Conservation (phyloP, 2,888 invertebrate genomes). For the Calephelis perditalis region DNA sequence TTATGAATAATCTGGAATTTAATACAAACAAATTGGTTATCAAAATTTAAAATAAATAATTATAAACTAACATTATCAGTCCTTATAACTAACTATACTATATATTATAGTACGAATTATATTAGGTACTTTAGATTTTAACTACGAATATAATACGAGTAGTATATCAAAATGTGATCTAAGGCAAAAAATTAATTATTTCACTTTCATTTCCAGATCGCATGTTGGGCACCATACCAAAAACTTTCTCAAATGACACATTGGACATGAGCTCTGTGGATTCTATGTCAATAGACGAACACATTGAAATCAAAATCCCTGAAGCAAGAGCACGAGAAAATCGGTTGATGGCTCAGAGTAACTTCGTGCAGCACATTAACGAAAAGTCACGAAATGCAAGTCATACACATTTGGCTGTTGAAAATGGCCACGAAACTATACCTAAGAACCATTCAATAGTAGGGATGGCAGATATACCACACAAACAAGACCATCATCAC, state of each 20-base stretch:
- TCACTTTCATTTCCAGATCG: slow-evolving; percentile 53
- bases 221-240: slow-evolving; percentile 70
- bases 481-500: slow-evolving; percentile 39
- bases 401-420: slow-evolving; percentile 60
- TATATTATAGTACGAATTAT: too few relatives aligned
- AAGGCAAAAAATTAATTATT: too few relatives aligned
- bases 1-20: too few relatives aligned
- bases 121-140: too few relatives aligned
- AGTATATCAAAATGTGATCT: too few relatives aligned
- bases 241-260: slow-evolving; percentile 79
- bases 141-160: too few relatives aligned
- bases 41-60: too few relatives aligned
- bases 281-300: slow-evolving; percentile 78
- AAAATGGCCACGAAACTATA: slow-evolving; percentile 48
- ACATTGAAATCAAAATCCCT: slow-evolving; percentile 79
- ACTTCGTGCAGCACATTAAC: slow-evolving; percentile 67
- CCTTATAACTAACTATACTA: too few relatives aligned
- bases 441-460: slow-evolving; percentile 31
- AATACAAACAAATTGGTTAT: too few relatives aligned
- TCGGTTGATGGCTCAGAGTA: slow-evolving; percentile 67
- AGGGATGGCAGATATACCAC: slow-evolving; percentile 27
- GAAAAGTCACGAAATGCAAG: slow-evolving; percentile 59
- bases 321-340: slow-evolving; percentile 69
- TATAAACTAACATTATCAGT: too few relatives aligned
- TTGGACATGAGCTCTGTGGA: slow-evolving; percentile 80